Conservation (phyloP, 1,140 invertebrate species). For the Galleria mellonella region DNA sequence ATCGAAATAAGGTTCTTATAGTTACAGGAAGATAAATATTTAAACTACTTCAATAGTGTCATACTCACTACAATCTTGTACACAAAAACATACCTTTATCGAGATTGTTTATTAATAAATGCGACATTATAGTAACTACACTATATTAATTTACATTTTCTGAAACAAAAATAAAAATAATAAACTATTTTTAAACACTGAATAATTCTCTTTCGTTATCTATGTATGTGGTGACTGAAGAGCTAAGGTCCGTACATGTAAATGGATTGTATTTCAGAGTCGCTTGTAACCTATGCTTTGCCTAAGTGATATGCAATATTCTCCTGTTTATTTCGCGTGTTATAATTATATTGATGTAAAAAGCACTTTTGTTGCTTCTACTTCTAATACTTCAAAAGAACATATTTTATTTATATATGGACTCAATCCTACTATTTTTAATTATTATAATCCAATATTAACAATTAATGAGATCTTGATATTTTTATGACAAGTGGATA, state of each 20-base stretch:
- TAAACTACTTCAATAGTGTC: conserved; percentile 32
- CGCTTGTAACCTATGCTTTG: not conserved
- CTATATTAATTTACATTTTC: conserved; percentile 28
- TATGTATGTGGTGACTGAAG: too few relatives aligned
- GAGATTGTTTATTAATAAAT: conserved; percentile 55
- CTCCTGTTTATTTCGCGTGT: not conserved
- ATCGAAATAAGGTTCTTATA: conserved; percentile 29
- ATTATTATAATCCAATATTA: conserved; percentile 21
- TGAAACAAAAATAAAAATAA: too few relatives aligned
- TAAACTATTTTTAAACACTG: too few relatives aligned
- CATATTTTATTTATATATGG: not conserved
- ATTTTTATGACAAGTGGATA: conserved; percentile 23
- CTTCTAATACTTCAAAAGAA: too few relatives aligned
- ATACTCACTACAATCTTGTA: conserved; percentile 30
- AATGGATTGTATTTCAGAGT: too few relatives aligned
- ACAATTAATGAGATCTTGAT: conserved; percentile 51
- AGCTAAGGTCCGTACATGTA: too few relatives aligned
- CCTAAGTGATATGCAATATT: not conserved
- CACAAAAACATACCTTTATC: conserved; percentile 33
- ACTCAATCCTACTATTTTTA: not conserved
- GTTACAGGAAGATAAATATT: conserved; percentile 20
- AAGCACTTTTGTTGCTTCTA: too few relatives aligned
- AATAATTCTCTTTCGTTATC: too few relatives aligned
- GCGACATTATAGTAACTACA: conserved; percentile 43
- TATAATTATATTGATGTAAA: not conserved